Evolutionary conservation across 2,113 vertebrate genomes (phyloP).

Genomic region (Oreotrochilus melanogaster): DNA sequence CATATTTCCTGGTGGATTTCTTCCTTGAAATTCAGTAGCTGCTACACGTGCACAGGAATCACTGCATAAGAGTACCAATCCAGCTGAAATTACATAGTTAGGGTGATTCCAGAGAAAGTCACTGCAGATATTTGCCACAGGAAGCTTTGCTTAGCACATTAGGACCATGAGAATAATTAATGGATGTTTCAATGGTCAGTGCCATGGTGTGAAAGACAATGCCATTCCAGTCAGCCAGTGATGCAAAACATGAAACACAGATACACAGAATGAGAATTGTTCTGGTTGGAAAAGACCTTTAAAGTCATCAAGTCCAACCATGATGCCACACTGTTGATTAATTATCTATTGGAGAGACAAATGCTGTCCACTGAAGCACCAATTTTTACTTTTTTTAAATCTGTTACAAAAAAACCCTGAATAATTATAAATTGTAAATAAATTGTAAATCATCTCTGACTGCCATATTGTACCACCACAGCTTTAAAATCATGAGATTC

Average conservation of each 20-base stretch:
- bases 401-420: background rate
- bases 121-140: background rate
- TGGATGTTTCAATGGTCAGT: background rate
- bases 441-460: background rate
- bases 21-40: background rate
- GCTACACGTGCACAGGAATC: background rate
- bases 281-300: no score
- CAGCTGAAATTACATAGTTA: background rate
- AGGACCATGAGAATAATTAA: background rate
- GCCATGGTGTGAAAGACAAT: background rate
- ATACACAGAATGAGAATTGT: no score
- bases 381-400: background rate
- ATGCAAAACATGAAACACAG: background rate
- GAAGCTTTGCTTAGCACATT: background rate
- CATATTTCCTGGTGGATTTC: background rate
- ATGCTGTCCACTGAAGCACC: background rate
- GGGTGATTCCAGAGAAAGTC: background rate
- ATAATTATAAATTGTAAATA: background rate
- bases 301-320: no score
- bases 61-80: background rate
- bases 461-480: background rate
- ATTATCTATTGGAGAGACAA: background rate
- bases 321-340: background rate
- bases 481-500: background rate
- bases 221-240: background rate